phyloP scores from a whole-genome alignment of 1,140 invertebrate genomes.

The Pentalonia nigronervosa region DNA sequence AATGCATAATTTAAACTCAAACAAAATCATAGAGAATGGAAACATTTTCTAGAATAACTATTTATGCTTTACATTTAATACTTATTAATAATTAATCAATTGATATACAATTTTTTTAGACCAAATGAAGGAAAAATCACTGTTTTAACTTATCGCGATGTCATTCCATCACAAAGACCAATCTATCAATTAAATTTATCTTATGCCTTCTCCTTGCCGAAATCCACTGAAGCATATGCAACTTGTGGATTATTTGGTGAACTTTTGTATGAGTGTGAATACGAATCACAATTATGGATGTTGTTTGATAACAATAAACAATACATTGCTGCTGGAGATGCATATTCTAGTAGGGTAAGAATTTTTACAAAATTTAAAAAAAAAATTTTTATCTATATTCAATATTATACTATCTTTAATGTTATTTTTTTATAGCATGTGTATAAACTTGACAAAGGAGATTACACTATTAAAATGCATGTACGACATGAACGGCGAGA shows the following conservation, averaged over 20 bases:
- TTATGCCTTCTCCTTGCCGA: constrained; percentile 84
- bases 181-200: constrained; percentile 89
- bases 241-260: constrained; percentile 83
- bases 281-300: constrained; percentile 96
- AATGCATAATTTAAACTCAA: neutral
- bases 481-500: constrained; percentile 89
- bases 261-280: constrained; percentile 92
- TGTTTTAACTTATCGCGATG: constrained; percentile 78
- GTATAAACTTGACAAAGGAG: constrained; percentile 93
- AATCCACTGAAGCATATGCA: constrained; percentile 82
- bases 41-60: neutral
- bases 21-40: neutral
- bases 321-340: constrained; percentile 83
- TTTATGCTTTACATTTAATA: neutral
- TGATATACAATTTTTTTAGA: constrained; percentile 66
- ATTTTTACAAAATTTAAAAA: neutral
- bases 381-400: too few relatives aligned
- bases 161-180: constrained; percentile 83
- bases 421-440: constrained; percentile 71
- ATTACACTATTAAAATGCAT: constrained; percentile 86
- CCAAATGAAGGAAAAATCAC: constrained; percentile 81
- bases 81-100: neutral
- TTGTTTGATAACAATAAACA: constrained; percentile 93
- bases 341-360: constrained; percentile 72
- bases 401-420: neutral